A percentile compares a stretch with the other conserved stretches of the same genome.
phyloP scores from a whole-genome alignment of 2,113 vertebrate species.

The Pungitius pungitius region DNA sequence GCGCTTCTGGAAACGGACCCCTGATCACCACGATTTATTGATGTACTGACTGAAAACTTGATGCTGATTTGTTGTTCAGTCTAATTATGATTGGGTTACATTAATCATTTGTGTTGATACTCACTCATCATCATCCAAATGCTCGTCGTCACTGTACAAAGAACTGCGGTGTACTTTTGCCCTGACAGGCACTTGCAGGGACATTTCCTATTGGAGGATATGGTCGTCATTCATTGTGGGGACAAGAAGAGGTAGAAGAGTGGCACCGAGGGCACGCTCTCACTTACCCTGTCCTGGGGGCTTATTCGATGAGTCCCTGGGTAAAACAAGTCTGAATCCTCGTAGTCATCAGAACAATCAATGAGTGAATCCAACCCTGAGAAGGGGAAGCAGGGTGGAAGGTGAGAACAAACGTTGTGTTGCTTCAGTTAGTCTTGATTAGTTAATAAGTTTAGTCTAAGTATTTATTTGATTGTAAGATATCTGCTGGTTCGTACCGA shows the following conservation, averaged over 20 bases:
- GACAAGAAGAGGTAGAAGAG: not conserved
- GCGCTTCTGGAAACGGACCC: no score
- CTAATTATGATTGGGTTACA: not conserved
- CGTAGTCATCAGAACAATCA: conserved; percentile 72
- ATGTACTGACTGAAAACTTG: not conserved
- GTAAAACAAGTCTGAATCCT: conserved; percentile 55
- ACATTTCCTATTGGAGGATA: conserved; percentile 67
- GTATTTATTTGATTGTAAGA: not conserved
- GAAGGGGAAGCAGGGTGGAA: not conserved
- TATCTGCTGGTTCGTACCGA: not conserved
- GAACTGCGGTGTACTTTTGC: conserved; percentile 47
- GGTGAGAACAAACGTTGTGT: not conserved
- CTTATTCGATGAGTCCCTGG: conserved; percentile 41
- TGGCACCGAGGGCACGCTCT: not conserved
- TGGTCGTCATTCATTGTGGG: conserved; percentile 16
- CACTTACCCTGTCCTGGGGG: conserved; percentile 63
- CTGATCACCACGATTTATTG: not conserved
- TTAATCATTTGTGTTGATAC: conserved; percentile 33
- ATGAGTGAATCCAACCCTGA: conserved; percentile 48
- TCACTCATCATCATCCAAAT: conserved; percentile 77
- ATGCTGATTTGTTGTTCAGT: not conserved
- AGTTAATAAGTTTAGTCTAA: not conserved
- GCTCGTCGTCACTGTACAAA: conserved; percentile 79
- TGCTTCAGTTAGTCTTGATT: not conserved
- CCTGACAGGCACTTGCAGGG: conserved; percentile 56